Evolutionary conservation across 1,140 invertebrate genomes (phyloP), one percentile per base, ranked within the genome.

Genomic region (Colletes latitarsis): DNA sequence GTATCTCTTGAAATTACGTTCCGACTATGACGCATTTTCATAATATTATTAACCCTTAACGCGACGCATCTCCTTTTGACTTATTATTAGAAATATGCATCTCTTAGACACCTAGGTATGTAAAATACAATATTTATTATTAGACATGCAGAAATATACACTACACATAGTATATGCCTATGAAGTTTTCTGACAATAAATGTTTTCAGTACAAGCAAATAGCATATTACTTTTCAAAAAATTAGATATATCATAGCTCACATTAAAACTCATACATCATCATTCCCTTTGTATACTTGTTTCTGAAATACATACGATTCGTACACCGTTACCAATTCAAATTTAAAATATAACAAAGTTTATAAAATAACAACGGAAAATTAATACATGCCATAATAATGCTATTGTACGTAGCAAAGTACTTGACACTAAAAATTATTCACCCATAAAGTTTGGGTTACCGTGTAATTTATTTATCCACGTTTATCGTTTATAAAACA

Each of bases 41-140:
- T 79, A 73, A 73, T 73, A 79, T 79, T 79, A 79, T 73, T 79
- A 79, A 79, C 77, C 70, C 70, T 64, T 79, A 55, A 17, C 73
- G 49, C 60, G 58, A 73, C 19, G 77, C 52, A 62, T 55, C 70
- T 79, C 19, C 46, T 64, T 63, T 73, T 79, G 6, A 43, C 3
- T 52, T 79, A 79, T 79, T 79, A 79, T 73, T 79, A 79, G 77
- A 79, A 17, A 15, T 64, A 49, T 53, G 9, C 41, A 55, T 9
- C 77, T 79, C 69, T 79, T 79, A 79, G 77, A 79, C 60, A 17
- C 53, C 5, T 52, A 60, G 10, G 75, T 73, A 72, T 73, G 70
- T 46, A 79, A 79, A 73, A 79, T 49, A 64, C 30, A 39, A 73
- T 72, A 30, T 73, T 73, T 79, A 79, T 73, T 73, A 72, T 55